A percentile compares a stretch with the other conserved stretches of the same genome.
Conservation (phyloP, 2,888 invertebrate species). For the Agrochola lychnidis region DNA sequence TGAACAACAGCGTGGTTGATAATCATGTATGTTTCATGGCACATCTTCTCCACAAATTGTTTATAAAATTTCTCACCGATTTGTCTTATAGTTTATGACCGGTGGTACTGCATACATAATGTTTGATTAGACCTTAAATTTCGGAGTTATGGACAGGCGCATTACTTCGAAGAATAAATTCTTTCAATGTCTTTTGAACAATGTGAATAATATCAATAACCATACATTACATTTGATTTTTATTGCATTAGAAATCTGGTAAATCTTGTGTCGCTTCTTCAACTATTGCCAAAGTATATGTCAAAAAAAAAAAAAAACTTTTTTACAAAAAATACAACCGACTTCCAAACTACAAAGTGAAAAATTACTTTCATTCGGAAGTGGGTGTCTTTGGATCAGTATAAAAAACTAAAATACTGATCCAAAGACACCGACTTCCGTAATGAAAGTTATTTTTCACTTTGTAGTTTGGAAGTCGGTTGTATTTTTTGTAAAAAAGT, state of each 20-base stretch:
- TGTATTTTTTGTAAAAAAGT: too few species aligned
- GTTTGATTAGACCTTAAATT: conserved; percentile 36
- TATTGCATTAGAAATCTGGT: not conserved
- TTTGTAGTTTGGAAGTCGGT: too few species aligned
- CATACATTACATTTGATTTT: not conserved
- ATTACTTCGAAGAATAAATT: conserved; percentile 27
- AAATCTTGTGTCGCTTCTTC: not conserved
- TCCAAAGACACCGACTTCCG: too few species aligned
- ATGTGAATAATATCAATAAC: conserved; percentile 12
- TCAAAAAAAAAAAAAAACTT: not conserved
- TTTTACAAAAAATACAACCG: too few species aligned
- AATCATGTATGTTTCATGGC: conserved; percentile 61
- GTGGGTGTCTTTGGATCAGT: too few species aligned
- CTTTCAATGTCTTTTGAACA: conserved; percentile 3
- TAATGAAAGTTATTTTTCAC: too few species aligned
- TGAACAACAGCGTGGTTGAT: conserved; percentile 1
- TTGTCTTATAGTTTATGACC: conserved; percentile 53
- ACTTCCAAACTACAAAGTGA: too few species aligned
- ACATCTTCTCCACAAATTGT: conserved; percentile 50
- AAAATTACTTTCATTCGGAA: too few species aligned
- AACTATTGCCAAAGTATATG: not conserved
- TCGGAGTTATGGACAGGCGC: conserved; percentile 15
- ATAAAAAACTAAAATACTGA: too few species aligned
- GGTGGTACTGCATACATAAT: conserved; percentile 52
- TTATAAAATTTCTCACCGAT: conserved; percentile 55